These are phyloP conservation scores for Drosophila auraria DNA, from an alignment of 1,140 invertebrate species.

Conservation along the genomic window DNA sequence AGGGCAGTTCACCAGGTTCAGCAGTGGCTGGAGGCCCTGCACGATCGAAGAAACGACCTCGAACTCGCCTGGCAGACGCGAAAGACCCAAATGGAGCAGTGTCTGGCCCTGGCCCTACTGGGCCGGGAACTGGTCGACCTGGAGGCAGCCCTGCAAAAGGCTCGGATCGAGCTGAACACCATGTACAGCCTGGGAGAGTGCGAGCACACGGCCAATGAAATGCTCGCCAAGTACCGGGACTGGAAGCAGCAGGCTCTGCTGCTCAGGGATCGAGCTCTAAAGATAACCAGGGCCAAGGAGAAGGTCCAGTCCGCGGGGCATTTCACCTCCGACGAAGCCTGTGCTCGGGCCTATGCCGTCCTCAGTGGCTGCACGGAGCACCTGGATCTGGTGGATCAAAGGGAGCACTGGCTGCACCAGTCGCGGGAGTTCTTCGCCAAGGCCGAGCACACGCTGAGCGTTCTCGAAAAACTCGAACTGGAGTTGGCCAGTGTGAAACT, in stretches of 20 bases:
- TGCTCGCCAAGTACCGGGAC: conserved; percentile 90
- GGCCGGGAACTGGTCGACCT: conserved; percentile 90
- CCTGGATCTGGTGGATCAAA: conserved; percentile 89
- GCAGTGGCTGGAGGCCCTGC: conserved; percentile 91
- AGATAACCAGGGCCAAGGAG: conserved; percentile 92
- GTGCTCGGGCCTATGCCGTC: conserved; percentile 89
- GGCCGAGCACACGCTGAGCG: conserved; percentile 90
- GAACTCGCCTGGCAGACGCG: conserved; percentile 91
- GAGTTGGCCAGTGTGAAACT: conserved; percentile 89
- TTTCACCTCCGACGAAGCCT: conserved; percentile 90
- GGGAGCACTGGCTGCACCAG: conserved; percentile 89
- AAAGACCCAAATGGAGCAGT: conserved; percentile 91
- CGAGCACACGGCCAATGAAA: conserved; percentile 88
- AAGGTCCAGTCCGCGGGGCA: conserved; percentile 89
- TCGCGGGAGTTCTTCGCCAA: conserved; percentile 91
- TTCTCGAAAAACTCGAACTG: conserved; percentile 92
- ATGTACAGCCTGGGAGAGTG: conserved; percentile 88
- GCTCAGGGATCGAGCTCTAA: conserved; percentile 91
- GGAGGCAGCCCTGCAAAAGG: conserved; percentile 87
- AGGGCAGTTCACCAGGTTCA: conserved; percentile 90
- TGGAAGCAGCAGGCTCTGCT: conserved; percentile 91
- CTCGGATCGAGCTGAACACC: conserved; percentile 62
- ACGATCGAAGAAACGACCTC: conserved; percentile 90
- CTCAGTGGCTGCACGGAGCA: conserved; percentile 91
- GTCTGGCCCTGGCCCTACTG: conserved; percentile 90